Base-by-base conservation (phyloP, 2,797 vertebrate genomes). In the Chromis chromis region DNA sequence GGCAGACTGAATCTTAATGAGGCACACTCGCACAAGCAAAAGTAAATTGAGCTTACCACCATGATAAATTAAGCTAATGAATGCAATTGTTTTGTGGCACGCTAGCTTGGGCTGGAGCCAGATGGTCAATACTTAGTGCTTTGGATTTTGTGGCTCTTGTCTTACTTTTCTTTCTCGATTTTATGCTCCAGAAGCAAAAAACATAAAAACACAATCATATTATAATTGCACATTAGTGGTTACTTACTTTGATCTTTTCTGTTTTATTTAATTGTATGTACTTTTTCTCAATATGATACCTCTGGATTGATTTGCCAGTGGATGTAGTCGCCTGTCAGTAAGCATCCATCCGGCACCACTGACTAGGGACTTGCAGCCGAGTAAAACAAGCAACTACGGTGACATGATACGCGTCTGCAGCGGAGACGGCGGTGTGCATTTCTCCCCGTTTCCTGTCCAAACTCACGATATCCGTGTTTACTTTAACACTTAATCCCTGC, bases 51-150 rank as follows among this genome's bases (percentile, higher is more conserved):
- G 93, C 94, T 94, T 92, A 94, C 92, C 88, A 87, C 89, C 93
- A 93, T 94, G 95, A 95, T 94, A 90, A 94, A 95, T 94, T 91
- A 94, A 94, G 87, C 91, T 94, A 95, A 95, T 94, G 93, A 94
- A 94, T 91, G 93, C 92, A 91, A 93, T 94, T 94, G 92, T 94
- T 94, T 92, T 91, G 91, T 86, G 86, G 92, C 90, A 90, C 83
- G 90, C 91, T 93, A 91, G 90, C 90, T 93, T 94, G 93, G 92
- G 90, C 84, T 88, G 63, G 73, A 90, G 93, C 93, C 94, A 95
- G 94, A 94, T 94, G 93, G 93, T 89, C 91, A 85, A 89, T 90
- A 91, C 86, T 93, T 90, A 91, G 92, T 69, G 16, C 46, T 46
- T 77, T 54, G 85, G 90, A 78, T 90, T 92, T 81, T 83, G 83